These are phyloP conservation scores for Suricata suricatta DNA, from an alignment of 2,113 vertebrate species.

Conservation along the genomic window DNA sequence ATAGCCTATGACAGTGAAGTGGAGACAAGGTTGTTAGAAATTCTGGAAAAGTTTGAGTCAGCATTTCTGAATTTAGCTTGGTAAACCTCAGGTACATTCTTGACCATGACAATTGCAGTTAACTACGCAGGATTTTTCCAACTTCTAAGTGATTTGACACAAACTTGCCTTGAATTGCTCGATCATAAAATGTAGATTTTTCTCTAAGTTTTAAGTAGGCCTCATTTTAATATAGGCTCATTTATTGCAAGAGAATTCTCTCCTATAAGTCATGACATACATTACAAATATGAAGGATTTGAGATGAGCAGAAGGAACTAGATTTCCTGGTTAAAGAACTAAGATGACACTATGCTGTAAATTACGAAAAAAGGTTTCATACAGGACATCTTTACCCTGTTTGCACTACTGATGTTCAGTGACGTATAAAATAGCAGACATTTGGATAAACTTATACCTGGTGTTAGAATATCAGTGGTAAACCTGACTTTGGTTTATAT, in stretches of 20 bases:
- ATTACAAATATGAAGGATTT: neutral
- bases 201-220: neutral
- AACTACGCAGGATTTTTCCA: neutral
- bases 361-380: neutral
- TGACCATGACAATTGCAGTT: neutral
- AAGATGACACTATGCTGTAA: neutral
- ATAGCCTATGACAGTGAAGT: neutral
- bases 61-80: neutral
- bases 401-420: neutral
- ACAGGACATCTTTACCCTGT: neutral
- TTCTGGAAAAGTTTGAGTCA: neutral
- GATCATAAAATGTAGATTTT: neutral
- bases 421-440: neutral
- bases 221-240: neutral
- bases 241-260: neutral
- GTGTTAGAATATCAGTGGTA: neutral
- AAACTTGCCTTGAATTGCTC: neutral
- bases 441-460: neutral
- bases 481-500: neutral
- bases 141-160: neutral
- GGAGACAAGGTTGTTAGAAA: neutral
- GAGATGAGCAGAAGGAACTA: neutral
- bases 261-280: neutral
- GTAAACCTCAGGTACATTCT: neutral
- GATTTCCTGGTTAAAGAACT: neutral